Evolutionary conservation across 2,888 invertebrate species (phyloP).

Genomic region (Drosophila emarginata): DNA sequence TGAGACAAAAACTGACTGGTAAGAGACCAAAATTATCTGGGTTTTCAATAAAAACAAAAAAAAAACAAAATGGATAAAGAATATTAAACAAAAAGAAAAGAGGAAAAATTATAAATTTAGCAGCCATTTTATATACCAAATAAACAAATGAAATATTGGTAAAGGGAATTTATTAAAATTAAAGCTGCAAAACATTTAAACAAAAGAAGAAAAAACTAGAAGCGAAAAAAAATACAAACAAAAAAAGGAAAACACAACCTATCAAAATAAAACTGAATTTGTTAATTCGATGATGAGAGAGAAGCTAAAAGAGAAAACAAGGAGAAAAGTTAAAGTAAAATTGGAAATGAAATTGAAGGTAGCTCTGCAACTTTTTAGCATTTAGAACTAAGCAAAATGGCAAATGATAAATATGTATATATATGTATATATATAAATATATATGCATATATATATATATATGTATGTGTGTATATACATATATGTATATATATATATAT

Average conservation of each 20-base stretch:
- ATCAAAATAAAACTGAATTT: slow-evolving; percentile 59
- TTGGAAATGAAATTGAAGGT: slow-evolving; percentile 37
- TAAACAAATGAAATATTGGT: slow-evolving; percentile 62
- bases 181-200: slow-evolving; percentile 28
- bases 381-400: slow-evolving; percentile 64
- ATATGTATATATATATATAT: slow-evolving; percentile 16
- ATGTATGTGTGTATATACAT: slow-evolving; percentile 20
- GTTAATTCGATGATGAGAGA: slow-evolving; percentile 55
- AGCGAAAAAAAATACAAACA: slow-evolving; percentile 51
- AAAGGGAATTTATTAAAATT: slow-evolving; percentile 80
- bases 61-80: slow-evolving; percentile 39
- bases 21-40: slow-evolving; percentile 82
- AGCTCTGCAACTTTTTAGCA: slow-evolving; percentile 74
- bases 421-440: slow-evolving; percentile 29
- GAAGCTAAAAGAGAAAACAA: slow-evolving; percentile 35
- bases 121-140: slow-evolving; percentile 71
- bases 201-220: slow-evolving; percentile 44
- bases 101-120: slow-evolving; percentile 49
- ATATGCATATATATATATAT: slow-evolving; percentile 31
- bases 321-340: slow-evolving; percentile 36
- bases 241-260: slow-evolving; percentile 49
- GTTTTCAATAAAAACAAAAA: slow-evolving; percentile 80
- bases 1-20: slow-evolving; percentile 81
- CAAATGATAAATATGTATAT: slow-evolving; percentile 46
- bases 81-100: slow-evolving; percentile 35